Percentiles rank a stretch among this genome's conserved stretches.
These are phyloP conservation scores for Cacoxenus indagator DNA, from an alignment of 2,888 invertebrate genomes.

Conservation along the genomic window DNA sequence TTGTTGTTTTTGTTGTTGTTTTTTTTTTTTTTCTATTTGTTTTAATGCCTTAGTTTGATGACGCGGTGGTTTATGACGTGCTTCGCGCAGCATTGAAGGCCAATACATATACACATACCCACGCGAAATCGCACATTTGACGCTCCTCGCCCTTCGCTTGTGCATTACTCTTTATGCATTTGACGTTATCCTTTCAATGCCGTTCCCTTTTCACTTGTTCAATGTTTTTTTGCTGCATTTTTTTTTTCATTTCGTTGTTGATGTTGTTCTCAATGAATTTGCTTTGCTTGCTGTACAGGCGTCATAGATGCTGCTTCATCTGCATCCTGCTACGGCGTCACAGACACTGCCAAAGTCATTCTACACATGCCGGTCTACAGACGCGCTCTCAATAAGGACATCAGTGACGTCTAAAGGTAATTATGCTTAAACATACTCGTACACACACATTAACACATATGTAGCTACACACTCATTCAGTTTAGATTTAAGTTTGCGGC, in stretches of 20 bases:
- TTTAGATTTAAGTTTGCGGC: conserved; percentile 13
- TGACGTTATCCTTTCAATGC: background rate
- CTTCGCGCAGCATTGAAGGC: background rate
- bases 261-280: conserved; percentile 4
- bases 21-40: background rate
- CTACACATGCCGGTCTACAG: background rate
- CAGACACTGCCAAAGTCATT: background rate
- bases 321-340: too few species aligned
- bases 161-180: background rate
- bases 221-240: background rate
- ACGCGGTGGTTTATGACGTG: background rate
- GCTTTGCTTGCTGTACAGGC: too few species aligned
- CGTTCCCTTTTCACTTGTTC: background rate
- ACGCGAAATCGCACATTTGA: background rate
- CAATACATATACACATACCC: background rate
- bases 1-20: background rate
- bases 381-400: conserved; percentile 2
- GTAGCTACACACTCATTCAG: conserved; percentile 43
- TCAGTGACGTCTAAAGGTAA: conserved; percentile 9
- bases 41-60: background rate
- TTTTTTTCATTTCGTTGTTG: background rate
- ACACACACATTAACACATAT: background rate
- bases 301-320: too few species aligned
- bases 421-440: background rate
- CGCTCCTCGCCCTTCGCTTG: background rate